Evolutionary conservation across 2,888 invertebrate genomes (phyloP).

Genomic region (Catonia carolina): DNA sequence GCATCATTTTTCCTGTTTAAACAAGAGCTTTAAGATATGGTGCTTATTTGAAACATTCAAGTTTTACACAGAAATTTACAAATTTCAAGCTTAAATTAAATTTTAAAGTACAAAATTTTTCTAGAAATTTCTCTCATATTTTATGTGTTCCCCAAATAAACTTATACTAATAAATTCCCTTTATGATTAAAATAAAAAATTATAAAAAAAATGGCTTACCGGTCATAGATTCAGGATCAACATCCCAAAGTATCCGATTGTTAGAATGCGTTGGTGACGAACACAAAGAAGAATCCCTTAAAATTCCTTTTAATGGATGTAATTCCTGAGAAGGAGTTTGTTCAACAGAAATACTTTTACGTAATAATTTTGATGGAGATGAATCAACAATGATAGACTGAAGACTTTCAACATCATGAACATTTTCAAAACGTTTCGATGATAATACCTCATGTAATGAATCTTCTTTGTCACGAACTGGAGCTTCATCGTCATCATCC

Average conservation of each 20-base stretch:
- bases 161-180: too few relatives aligned
- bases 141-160: too few relatives aligned
- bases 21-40: too few relatives aligned
- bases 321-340: constrained; percentile 9
- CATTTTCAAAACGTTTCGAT: background rate
- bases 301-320: constrained; percentile 32
- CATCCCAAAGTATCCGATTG: constrained; percentile 29
- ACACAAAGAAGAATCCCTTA: constrained; percentile 32
- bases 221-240: constrained; percentile 31
- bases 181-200: too few relatives aligned
- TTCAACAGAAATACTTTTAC: constrained; percentile 6
- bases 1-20: too few relatives aligned
- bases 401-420: background rate
- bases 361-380: constrained; percentile 1
- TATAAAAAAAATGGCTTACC: constrained; percentile 21
- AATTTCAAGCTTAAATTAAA: too few relatives aligned
- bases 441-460: too few relatives aligned
- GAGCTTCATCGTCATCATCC: background rate
- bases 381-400: constrained; percentile 9
- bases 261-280: background rate
- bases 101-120: too few relatives aligned
- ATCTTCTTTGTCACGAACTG: background rate
- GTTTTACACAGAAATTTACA: too few relatives aligned
- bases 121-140: too few relatives aligned
- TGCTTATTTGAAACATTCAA: too few relatives aligned